These are phyloP conservation scores for Philhelius pedissequus DNA, from an alignment of 2,888 invertebrate species.

Conservation along the genomic window DNA sequence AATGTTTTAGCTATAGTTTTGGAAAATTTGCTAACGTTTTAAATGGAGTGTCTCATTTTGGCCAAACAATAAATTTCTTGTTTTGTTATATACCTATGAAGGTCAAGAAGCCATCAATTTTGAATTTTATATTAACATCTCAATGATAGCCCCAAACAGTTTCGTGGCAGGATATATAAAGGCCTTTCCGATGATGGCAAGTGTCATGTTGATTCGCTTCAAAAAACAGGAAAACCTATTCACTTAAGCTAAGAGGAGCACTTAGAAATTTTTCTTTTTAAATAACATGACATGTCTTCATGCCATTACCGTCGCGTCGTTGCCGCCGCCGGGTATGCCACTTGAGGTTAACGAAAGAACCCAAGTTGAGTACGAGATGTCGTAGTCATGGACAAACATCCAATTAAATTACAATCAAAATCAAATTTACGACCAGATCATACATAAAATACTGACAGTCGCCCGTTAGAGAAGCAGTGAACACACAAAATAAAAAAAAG, in stretches of 20 bases:
- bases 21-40: not conserved
- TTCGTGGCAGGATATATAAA: not conserved
- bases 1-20: not conserved
- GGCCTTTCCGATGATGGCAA: not conserved
- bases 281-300: not conserved
- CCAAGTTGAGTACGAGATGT: not conserved
- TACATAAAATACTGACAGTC: not conserved
- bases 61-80: not conserved
- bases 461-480: not conserved
- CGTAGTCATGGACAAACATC: not conserved
- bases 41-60: not conserved
- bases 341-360: not conserved
- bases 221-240: not conserved
- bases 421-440: slow-evolving; percentile 13
- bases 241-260: not conserved
- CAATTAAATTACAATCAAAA: slow-evolving; percentile 23
- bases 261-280: not conserved
- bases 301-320: not conserved
- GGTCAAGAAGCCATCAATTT: not conserved
- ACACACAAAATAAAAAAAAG: not conserved
- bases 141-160: not conserved
- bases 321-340: not conserved
- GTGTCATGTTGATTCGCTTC: not conserved
- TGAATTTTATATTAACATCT: not conserved
- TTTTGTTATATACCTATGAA: not conserved